A percentile compares a stretch with the other conserved stretches of the same genome.
Conservation (phyloP, 2,888 invertebrate genomes). For the Hydraecia micacea region DNA sequence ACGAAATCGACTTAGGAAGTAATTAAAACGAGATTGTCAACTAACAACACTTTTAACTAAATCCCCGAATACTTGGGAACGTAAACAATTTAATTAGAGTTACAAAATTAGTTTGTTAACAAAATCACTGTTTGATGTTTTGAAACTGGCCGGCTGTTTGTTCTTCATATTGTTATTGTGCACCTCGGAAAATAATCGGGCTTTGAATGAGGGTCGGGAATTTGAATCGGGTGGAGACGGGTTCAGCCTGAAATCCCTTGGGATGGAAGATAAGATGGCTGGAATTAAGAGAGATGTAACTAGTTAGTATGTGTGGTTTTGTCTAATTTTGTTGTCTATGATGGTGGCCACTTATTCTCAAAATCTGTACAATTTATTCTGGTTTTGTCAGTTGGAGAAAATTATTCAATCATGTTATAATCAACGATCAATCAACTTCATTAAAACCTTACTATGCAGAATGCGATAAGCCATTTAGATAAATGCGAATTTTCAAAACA, state of each 20-base stretch:
- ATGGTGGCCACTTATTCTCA: slow-evolving; percentile 1
- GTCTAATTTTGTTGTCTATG: slow-evolving; percentile 2
- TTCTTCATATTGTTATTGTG: slow-evolving; percentile 62
- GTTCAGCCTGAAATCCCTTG: slow-evolving; percentile 31
- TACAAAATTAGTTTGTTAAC: slow-evolving; percentile 65
- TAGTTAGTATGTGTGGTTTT: slow-evolving; percentile 29
- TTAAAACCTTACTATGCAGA: background rate
- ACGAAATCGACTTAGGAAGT: slow-evolving; percentile 58
- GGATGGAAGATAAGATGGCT: slow-evolving; percentile 29
- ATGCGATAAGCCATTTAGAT: background rate
- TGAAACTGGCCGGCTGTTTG: slow-evolving; percentile 28
- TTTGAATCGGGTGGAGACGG: slow-evolving; percentile 50
- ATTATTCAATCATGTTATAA: too few species aligned
- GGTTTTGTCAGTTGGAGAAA: background rate
- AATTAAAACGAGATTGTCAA: slow-evolving; percentile 59
- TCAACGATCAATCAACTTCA: background rate
- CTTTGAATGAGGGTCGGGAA: slow-evolving; percentile 45
- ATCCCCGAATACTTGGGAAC: slow-evolving; percentile 52
- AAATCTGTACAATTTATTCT: background rate
- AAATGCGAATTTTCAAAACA: background rate
- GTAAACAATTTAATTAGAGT: slow-evolving; percentile 66
- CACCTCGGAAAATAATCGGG: slow-evolving; percentile 49
- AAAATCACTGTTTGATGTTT: slow-evolving; percentile 64
- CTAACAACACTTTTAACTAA: slow-evolving; percentile 62
- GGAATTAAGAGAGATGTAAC: slow-evolving; percentile 36